Percentiles rank a stretch among this genome's conserved stretches.
These are phyloP conservation scores for Lasioglossum morio DNA, from an alignment of 2,888 invertebrate genomes.

Conservation along the genomic window DNA sequence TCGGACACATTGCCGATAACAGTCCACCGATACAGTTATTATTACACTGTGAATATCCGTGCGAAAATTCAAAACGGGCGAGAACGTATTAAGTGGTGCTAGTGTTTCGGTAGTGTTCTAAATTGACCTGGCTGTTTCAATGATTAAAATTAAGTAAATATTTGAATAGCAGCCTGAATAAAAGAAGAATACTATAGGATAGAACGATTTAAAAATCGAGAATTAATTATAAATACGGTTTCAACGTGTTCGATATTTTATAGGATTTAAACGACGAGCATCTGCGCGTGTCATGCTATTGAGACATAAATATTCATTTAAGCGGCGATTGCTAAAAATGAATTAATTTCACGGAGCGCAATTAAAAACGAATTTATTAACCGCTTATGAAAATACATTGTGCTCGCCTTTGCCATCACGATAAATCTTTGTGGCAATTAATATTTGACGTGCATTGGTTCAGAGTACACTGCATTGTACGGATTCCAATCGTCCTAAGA, in stretches of 20 bases:
- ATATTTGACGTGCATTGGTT: neutral
- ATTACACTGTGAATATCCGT: neutral
- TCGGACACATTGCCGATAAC: neutral
- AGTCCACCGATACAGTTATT: neutral
- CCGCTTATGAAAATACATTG: neutral
- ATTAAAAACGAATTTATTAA: constrained; percentile 4
- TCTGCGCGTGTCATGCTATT: neutral
- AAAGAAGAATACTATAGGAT: neutral
- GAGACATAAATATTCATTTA: neutral
- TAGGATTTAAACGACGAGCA: neutral
- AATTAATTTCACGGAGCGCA: neutral
- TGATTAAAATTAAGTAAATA: neutral
- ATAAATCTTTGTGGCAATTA: neutral
- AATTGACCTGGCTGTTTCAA: neutral
- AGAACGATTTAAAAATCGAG: neutral
- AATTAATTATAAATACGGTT: neutral
- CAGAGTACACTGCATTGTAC: neutral
- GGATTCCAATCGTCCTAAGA: neutral
- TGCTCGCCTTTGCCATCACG: neutral
- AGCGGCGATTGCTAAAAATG: neutral
- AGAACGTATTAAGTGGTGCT: too few species aligned
- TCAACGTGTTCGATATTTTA: neutral
- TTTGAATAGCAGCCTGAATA: neutral
- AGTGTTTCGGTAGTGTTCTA: neutral
- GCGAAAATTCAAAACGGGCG: neutral